Percentiles rank a stretch among this genome's conserved stretches.
Evolutionary conservation across 2,797 vertebrate genomes (phyloP).

Genomic region (Melanotaenia parkinsoni): DNA sequence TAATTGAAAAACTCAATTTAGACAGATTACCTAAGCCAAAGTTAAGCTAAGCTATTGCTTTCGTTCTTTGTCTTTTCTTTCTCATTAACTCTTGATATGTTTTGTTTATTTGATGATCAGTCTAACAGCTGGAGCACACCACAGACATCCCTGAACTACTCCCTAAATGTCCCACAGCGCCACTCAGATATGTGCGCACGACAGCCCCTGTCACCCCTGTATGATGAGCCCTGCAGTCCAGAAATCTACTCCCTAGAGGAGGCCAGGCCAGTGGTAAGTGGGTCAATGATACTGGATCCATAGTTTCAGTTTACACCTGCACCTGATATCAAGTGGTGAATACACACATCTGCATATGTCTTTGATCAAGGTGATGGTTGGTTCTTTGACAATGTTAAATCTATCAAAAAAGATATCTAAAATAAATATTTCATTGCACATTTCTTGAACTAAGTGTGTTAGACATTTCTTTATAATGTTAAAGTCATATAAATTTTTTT

Average conservation of each 20-base stretch:
- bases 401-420: background rate
- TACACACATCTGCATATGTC: background rate
- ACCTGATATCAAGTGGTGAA: slow-evolving; percentile 37
- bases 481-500: no score
- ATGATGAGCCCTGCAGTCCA: slow-evolving; percentile 86
- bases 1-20: slow-evolving; percentile 16
- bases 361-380: background rate
- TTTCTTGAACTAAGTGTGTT: background rate
- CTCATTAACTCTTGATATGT: slow-evolving; percentile 30
- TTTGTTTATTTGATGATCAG: slow-evolving; percentile 71
- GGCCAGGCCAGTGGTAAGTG: slow-evolving; percentile 77
- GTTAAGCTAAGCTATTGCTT: slow-evolving; percentile 20
- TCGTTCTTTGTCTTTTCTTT: slow-evolving; percentile 21
- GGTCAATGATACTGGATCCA: slow-evolving; percentile 75
- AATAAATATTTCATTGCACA: background rate
- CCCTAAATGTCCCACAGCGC: slow-evolving; percentile 71
- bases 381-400: background rate
- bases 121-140: slow-evolving; percentile 84
- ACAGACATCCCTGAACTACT: slow-evolving; percentile 75
- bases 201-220: slow-evolving; percentile 85
- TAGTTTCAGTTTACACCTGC: slow-evolving; percentile 72
- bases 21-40: slow-evolving; percentile 31
- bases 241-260: slow-evolving; percentile 79
- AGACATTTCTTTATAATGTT: background rate
- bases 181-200: slow-evolving; percentile 82